A percentile compares a stretch with the other conserved stretches of the same genome.
These are phyloP conservation scores for Xiphorhynchus erythropygius DNA, from an alignment of 2,797 vertebrate species.

Conservation along the genomic window DNA sequence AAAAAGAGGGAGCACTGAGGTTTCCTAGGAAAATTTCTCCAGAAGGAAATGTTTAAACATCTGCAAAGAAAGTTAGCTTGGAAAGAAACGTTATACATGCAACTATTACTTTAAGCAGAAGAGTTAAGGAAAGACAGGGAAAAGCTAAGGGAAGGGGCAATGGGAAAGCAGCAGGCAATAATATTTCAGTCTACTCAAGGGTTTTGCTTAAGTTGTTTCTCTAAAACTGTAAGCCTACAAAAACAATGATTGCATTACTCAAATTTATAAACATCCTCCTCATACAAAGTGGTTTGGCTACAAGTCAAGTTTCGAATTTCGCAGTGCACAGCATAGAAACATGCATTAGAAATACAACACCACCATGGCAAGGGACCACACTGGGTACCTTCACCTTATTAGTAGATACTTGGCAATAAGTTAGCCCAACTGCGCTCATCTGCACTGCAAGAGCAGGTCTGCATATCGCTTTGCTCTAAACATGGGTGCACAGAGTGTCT, in stretches of 20 bases:
- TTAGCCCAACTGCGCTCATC: neutral
- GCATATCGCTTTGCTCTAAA: neutral
- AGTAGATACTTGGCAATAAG: neutral
- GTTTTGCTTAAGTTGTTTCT: neutral
- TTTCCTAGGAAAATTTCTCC: neutral
- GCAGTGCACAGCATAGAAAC: neutral
- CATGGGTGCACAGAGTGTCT: neutral
- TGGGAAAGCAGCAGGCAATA: constrained; percentile 17
- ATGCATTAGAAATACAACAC: constrained; percentile 3
- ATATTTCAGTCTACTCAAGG: neutral
- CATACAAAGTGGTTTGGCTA: neutral
- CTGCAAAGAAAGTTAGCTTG: neutral
- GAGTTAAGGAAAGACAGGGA: neutral
- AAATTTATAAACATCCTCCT: neutral
- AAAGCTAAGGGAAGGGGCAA: neutral
- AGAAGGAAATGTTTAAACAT: neutral
- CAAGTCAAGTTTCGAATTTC: neutral
- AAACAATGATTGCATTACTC: neutral
- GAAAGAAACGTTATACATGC: neutral
- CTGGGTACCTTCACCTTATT: neutral
- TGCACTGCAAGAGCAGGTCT: neutral
- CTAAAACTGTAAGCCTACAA: neutral
- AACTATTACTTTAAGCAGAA: neutral
- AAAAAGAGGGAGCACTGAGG: neutral
- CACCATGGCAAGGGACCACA: neutral